A percentile compares a stretch with the other conserved stretches of the same genome.
phyloP scores from a whole-genome alignment of 2,888 invertebrate genomes.

The Cynaeus angustus region DNA sequence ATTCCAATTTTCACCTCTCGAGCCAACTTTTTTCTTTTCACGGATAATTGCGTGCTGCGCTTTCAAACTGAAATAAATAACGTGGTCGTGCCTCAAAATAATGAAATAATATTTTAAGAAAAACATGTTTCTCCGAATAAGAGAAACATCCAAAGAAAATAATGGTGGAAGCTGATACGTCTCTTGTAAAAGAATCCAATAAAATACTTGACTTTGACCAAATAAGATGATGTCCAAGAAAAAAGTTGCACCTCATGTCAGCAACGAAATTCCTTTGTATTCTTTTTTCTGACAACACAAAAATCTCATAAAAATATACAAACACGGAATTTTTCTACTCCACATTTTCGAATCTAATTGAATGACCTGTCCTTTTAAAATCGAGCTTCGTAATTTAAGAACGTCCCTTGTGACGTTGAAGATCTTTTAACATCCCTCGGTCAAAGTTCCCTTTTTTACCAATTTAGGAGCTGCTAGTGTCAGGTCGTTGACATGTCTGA shows the following conservation, averaged over 20 bases:
- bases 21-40: too few species aligned
- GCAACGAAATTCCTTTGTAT: neutral
- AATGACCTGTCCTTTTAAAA: neutral
- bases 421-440: constrained; percentile 31
- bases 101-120: constrained; percentile 14
- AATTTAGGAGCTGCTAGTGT: constrained; percentile 25
- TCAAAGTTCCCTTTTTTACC: constrained; percentile 34
- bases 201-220: constrained; percentile 13
- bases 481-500: constrained; percentile 31
- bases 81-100: neutral
- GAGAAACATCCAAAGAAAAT: constrained; percentile 3
- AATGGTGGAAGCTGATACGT: constrained; percentile 14
- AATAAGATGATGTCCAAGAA: constrained; percentile 4
- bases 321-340: neutral
- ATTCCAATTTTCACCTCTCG: too few species aligned
- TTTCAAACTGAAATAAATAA: constrained; percentile 6
- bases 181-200: constrained; percentile 20
- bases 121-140: constrained; percentile 17
- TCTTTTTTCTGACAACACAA: neutral
- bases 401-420: constrained; percentile 18
- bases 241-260: constrained; percentile 17
- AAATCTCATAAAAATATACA: neutral
- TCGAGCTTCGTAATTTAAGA: constrained; percentile 10
- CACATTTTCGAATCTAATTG: too few species aligned
- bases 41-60: too few species aligned